Base-by-base conservation (phyloP, 2,888 invertebrate genomes). In the Asteroscopus sphinx region DNA sequence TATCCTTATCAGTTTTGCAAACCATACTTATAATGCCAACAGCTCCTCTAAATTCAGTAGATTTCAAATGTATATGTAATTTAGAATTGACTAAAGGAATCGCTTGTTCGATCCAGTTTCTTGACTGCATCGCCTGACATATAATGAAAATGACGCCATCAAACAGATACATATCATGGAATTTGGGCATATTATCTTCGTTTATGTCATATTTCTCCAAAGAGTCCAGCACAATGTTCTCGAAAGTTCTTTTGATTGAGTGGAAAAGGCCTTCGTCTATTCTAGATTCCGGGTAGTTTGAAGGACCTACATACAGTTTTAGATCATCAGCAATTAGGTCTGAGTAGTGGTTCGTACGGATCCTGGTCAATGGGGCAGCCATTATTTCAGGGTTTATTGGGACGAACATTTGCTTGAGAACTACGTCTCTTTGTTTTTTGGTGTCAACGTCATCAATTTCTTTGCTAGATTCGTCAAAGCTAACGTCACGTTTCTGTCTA, bases 141-240 rank as follows among this genome's bases (percentile, higher is more conserved):
- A 93, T 93, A 1, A 92, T 82, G 52, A 93, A 93, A 8, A 93
- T 92, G 0, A 92, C 92, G 1, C 93, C 93, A 45, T 93, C 93
- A 47, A 92, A 92, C 16, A 93, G 61, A 51, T 93, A 93, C 61
- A 93, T 86, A 32, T 93, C 93, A 46, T 92, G 90, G 32, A 90
- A 86, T 64, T 83, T 89, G 0, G 92, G 93, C 40, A 87, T 74
- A 0, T 64, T 68, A 0, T 76, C 77, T 12, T 80, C 81, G 0
- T 69, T 67, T 0, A 81, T 37, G 3, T 79, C 75, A 1, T 76
- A 77, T 15, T 66, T 79, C 13, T 79, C 78, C 2, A 84, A 52
- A 0, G 68, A 68, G 13, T 88, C 85, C 21, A 81, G 68, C 0
- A 91, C 80, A 9, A 90, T 78, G 8, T 73, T 77, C 54, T 92